A percentile compares a stretch with the other conserved stretches of the same genome.
phyloP scores from a whole-genome alignment of 2,888 invertebrate species.

The Limenitis camilla region DNA sequence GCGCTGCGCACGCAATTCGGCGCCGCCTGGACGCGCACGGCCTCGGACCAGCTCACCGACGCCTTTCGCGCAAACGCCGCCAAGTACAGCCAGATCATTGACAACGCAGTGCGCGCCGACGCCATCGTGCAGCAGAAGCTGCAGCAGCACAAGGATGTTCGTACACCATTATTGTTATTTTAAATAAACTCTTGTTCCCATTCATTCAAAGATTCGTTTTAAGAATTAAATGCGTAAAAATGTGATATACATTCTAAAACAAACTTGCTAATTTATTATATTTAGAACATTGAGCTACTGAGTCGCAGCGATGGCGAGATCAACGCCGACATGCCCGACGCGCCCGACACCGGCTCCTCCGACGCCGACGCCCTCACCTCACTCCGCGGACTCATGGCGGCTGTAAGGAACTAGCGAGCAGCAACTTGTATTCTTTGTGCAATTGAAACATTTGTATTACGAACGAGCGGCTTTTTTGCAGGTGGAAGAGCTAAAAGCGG shows the following conservation, averaged over 20 bases:
- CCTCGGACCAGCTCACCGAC: constrained; percentile 90
- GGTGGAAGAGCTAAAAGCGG: constrained; percentile 90
- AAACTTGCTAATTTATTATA: too few species aligned
- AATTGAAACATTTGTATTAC: constrained; percentile 29
- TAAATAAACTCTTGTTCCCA: too few species aligned
- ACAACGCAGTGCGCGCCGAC: constrained; percentile 90
- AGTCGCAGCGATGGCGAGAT: constrained; percentile 83
- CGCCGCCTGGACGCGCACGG: constrained; percentile 92
- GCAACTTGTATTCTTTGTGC: constrained; percentile 24
- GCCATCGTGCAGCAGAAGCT: constrained; percentile 91
- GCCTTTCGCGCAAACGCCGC: constrained; percentile 90
- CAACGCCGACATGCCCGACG: constrained; percentile 80
- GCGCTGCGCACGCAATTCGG: constrained; percentile 92
- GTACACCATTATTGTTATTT: not conserved
- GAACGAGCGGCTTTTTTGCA: constrained; percentile 79
- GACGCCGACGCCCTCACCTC: constrained; percentile 76
- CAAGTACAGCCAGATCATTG: constrained; percentile 94
- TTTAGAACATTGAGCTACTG: constrained; percentile 84
- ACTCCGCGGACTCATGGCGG: constrained; percentile 76
- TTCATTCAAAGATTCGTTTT: too few species aligned
- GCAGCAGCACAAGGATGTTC: constrained; percentile 78
- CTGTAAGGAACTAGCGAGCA: not conserved
- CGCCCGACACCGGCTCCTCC: constrained; percentile 71
- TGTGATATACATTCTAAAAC: too few species aligned
- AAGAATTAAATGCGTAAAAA: too few species aligned